Conservation (phyloP, 30 jellyfish, hydroid and myxozoan genomes). For the Turritopsis dohrnii region DNA sequence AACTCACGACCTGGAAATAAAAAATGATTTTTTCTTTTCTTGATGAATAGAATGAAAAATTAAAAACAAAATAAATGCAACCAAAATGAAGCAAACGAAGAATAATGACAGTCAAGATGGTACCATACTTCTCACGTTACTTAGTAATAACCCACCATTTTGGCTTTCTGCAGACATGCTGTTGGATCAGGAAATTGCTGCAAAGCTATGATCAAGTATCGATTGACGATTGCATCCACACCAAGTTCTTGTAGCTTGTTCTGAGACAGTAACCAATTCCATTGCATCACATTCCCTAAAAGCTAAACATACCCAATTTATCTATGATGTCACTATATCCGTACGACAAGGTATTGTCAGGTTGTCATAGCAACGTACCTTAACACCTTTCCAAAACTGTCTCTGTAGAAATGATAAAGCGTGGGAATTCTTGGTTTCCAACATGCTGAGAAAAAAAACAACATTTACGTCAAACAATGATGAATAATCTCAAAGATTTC, state of each 20-base stretch:
- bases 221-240: slow-evolving; percentile 72
- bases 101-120: too few species aligned
- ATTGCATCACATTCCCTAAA: slow-evolving; percentile 63
- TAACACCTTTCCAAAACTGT: slow-evolving; percentile 90
- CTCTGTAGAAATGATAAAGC: slow-evolving; percentile 79
- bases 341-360: too few species aligned
- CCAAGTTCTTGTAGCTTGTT: slow-evolving; percentile 77
- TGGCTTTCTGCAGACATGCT: slow-evolving; percentile 66
- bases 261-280: slow-evolving; percentile 79
- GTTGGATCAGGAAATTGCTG: slow-evolving; percentile 62
- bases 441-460: slow-evolving; percentile 34
- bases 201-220: slow-evolving; percentile 81
- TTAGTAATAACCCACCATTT: slow-evolving; percentile 48
- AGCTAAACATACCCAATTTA: too few species aligned
- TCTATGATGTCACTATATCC: too few species aligned
- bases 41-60: slow-evolving; percentile 4
- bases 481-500: too few species aligned
- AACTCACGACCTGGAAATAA: slow-evolving; percentile 43
- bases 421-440: slow-evolving; percentile 48
- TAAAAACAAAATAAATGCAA: background rate
- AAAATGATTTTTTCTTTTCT: background rate
- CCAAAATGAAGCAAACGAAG: background rate
- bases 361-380: slow-evolving; percentile 37
- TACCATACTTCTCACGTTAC: background rate
- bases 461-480: too few species aligned